phyloP scores from a whole-genome alignment of 2,113 vertebrate genomes.

The Megaceryle torquata region DNA sequence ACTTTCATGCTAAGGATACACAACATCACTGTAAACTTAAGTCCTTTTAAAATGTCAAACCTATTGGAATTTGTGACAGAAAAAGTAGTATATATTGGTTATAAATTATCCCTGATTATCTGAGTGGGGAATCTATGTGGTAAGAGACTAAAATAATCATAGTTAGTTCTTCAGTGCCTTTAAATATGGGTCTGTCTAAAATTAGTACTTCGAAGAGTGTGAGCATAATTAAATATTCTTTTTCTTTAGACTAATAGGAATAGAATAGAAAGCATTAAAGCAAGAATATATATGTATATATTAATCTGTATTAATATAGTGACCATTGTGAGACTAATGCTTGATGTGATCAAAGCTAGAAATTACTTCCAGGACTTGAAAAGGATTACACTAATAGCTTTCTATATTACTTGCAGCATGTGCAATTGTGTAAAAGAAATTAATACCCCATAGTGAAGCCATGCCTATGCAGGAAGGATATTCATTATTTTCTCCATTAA shows the following conservation, averaged over 20 bases:
- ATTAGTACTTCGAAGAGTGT: background rate
- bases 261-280: background rate
- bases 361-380: conserved; percentile 52
- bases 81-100: background rate
- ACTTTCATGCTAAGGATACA: background rate
- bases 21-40: background rate
- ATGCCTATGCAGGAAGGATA: background rate
- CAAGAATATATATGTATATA: background rate
- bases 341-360: conserved; percentile 55
- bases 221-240: background rate
- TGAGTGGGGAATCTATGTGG: background rate
- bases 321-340: conserved; percentile 23
- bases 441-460: conserved; percentile 23
- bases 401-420: background rate
- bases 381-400: conserved; percentile 24
- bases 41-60: background rate
- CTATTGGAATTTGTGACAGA: background rate
- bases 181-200: background rate
- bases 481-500: conserved; percentile 36
- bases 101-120: background rate
- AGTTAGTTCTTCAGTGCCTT: background rate
- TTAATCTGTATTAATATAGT: conserved; percentile 58
- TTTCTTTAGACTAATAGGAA: background rate
- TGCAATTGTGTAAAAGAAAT: conserved; percentile 23
- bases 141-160: background rate